These are phyloP conservation scores for Mnemiopsis leidyi DNA, from an alignment of 37 sponge, comb jelly and placozoan genomes.

Conservation along the genomic window DNA sequence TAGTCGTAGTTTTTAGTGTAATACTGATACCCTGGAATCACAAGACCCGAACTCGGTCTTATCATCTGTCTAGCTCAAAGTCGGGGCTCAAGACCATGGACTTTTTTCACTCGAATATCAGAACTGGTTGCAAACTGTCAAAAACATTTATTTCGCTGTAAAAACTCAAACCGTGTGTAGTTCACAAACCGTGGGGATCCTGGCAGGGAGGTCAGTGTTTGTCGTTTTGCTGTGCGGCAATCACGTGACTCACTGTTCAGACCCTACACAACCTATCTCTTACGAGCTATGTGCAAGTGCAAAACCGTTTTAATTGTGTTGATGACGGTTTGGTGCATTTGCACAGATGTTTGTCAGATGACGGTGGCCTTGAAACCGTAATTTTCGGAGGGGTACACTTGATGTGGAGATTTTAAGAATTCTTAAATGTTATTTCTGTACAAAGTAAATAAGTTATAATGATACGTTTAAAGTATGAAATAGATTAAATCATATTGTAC, in stretches of 20 bases:
- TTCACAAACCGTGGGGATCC: not conserved
- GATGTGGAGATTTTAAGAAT: not conserved
- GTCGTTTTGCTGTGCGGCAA: not conserved
- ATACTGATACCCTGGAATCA: too few species aligned
- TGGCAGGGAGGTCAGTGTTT: not conserved
- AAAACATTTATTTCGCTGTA: not conserved
- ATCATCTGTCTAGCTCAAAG: too few species aligned
- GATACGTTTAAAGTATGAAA: too few species aligned
- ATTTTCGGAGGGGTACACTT: not conserved
- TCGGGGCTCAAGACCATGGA: not conserved
- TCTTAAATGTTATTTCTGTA: not conserved
- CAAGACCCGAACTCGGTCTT: too few species aligned
- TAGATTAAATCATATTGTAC: too few species aligned
- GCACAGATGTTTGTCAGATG: not conserved
- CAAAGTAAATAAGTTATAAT: not conserved
- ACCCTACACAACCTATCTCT: not conserved
- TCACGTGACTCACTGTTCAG: not conserved
- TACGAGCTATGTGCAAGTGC: not conserved
- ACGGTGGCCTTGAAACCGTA: not conserved
- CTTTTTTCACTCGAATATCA: not conserved
- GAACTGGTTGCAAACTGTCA: not conserved
- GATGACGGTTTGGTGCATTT: not conserved
- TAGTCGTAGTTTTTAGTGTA: too few species aligned
- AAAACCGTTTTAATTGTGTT: not conserved
- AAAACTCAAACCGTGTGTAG: conserved; percentile 15